A percentile compares a stretch with the other conserved stretches of the same genome.
Conservation (phyloP, 2,113 vertebrate genomes). For the Lophochroa leadbeateri region DNA sequence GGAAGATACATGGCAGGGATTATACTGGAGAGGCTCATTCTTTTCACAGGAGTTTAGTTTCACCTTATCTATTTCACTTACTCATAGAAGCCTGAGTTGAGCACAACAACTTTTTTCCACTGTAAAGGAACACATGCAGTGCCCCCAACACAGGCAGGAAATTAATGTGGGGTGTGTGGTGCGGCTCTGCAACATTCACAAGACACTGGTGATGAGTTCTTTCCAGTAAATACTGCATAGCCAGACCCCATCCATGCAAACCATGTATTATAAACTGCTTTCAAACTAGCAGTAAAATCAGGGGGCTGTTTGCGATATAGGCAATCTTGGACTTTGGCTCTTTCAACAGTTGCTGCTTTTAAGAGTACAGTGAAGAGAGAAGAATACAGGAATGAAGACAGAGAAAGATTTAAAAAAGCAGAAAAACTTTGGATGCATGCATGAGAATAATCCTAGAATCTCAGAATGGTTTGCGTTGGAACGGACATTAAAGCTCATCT, state of each 20-base stretch:
- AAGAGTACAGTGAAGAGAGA: not conserved
- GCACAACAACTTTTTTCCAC: not conserved
- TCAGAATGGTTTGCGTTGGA: not conserved
- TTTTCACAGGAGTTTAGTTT: conserved; percentile 29
- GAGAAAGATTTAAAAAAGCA: not conserved
- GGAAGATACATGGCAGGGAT: not conserved
- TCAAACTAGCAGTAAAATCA: not conserved
- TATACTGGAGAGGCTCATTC: not conserved
- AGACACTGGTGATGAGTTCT: not conserved
- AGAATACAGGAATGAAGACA: not conserved
- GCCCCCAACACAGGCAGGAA: not conserved
- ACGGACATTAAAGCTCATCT: not conserved
- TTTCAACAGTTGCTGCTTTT: not conserved
- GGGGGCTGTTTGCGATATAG: not conserved
- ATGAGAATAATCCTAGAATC: not conserved
- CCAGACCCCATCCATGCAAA: not conserved
- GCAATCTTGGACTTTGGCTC: not conserved
- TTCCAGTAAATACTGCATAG: not conserved
- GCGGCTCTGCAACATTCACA: not conserved
- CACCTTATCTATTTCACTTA: not conserved
- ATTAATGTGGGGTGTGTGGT: not conserved
- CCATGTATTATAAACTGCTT: not conserved
- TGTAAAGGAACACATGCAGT: not conserved
- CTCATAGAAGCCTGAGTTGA: not conserved
- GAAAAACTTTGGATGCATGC: rapidly evolving